Evolutionary conservation across 2,113 vertebrate genomes (phyloP).

Genomic region (Sylvietta virens): DNA sequence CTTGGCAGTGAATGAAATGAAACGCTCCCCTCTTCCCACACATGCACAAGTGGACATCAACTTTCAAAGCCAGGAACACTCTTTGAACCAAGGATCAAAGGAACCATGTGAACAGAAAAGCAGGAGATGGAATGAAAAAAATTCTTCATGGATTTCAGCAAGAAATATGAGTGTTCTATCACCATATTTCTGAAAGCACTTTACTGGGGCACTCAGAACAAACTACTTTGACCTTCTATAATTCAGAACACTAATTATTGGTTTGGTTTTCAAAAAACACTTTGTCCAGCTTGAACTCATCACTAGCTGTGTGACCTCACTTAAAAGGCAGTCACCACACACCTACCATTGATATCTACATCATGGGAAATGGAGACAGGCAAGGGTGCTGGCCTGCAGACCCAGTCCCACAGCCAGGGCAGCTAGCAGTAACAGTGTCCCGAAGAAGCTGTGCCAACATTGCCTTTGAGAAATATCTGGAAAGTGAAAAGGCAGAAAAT

Average conservation of each 20-base stretch:
- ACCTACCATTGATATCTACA: background rate
- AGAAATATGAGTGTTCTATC: background rate
- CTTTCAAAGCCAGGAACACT: background rate
- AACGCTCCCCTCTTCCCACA: slow-evolving; percentile 17
- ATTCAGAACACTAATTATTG: background rate
- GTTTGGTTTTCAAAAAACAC: background rate
- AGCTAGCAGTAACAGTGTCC: rapidly evolving
- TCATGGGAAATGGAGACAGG: background rate
- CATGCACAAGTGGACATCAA: background rate
- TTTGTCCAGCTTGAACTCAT: background rate
- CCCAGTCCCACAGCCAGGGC: background rate
- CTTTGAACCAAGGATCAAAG: slow-evolving; percentile 19
- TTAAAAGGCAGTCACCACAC: background rate
- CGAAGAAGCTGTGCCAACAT: background rate
- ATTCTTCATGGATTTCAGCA: background rate
- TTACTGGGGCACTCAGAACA: background rate
- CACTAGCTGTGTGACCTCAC: background rate
- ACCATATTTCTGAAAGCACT: background rate
- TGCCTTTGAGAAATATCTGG: background rate
- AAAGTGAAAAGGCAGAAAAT: background rate
- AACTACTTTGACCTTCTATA: background rate
- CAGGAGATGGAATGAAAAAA: background rate
- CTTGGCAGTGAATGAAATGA: slow-evolving; percentile 16
- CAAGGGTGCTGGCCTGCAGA: background rate
- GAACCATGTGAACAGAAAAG: background rate